Conservation (phyloP, 2,888 invertebrate genomes). For the Lordiphosa andalusiaca region DNA sequence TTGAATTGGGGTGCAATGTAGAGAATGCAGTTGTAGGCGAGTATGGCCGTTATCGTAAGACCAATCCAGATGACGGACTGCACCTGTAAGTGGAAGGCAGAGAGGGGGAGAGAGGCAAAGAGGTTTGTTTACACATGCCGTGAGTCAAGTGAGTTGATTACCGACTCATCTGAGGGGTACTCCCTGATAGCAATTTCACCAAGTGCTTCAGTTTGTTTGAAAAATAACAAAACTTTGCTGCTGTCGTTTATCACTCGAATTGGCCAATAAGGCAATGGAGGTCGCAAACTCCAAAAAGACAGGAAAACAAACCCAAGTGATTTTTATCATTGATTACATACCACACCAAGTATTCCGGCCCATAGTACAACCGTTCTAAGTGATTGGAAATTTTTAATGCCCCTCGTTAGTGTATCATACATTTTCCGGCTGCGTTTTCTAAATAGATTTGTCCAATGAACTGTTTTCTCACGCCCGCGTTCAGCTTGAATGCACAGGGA, state of each 20-base stretch:
- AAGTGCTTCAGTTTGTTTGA: too few species aligned
- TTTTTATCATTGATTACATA: constrained; percentile 36
- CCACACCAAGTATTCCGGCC: constrained; percentile 61
- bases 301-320: not conserved
- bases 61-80: constrained; percentile 79
- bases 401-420: constrained; percentile 38
- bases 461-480: constrained; percentile 23
- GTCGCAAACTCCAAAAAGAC: constrained; percentile 20
- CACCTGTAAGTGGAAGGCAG: constrained; percentile 55
- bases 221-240: too few species aligned
- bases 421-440: constrained; percentile 29
- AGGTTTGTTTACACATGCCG: not conserved
- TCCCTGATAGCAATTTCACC: constrained; percentile 4
- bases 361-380: constrained; percentile 41
- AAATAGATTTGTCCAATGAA: not conserved
- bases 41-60: constrained; percentile 77
- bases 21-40: constrained; percentile 77
- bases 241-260: too few species aligned
- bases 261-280: constrained; percentile 25
- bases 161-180: too few species aligned
- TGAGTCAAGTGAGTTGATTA: not conserved
- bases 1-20: constrained; percentile 48
- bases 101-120: not conserved
- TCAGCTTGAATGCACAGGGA: constrained; percentile 39
- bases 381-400: constrained; percentile 56